These are phyloP conservation scores for Vannuccia rotundouncinata DNA, from an alignment of 2,888 invertebrate species.

Conservation along the genomic window DNA sequence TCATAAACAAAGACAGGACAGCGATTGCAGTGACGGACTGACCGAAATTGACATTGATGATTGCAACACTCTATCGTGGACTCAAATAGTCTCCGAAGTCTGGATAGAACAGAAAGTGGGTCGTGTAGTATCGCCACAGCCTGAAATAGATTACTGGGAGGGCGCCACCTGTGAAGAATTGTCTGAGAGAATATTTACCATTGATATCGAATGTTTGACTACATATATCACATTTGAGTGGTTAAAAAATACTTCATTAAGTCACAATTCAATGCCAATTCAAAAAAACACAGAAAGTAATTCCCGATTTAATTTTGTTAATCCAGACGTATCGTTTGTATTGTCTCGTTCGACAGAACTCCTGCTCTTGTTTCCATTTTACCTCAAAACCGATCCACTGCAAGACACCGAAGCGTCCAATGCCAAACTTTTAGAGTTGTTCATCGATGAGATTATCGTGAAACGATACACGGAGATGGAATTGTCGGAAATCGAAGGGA, in stretches of 20 bases:
- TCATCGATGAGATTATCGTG: not conserved
- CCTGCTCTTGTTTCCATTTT: not conserved
- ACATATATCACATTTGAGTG: conserved; percentile 30
- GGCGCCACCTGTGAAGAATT: not conserved
- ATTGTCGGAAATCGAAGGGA: not conserved
- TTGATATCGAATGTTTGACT: conserved; percentile 15
- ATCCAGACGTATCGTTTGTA: conserved; percentile 1
- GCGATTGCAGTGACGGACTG: not conserved
- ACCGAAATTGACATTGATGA: not conserved
- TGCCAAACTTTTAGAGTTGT: not conserved
- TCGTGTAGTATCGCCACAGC: not conserved
- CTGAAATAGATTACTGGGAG: conserved; percentile 31
- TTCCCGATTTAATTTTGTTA: not conserved
- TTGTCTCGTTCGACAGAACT: not conserved
- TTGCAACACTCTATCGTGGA: not conserved
- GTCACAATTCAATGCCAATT: not conserved
- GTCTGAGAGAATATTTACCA: not conserved
- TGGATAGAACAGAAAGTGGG: conserved; percentile 45
- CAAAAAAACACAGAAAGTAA: not conserved
- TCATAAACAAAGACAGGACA: not conserved
- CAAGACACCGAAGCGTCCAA: not conserved
- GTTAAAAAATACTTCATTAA: not conserved
- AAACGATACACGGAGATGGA: not conserved
- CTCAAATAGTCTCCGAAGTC: conserved; percentile 55
- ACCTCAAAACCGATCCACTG: not conserved